Base-by-base conservation (phyloP, 2,113 vertebrate species). In the Chrysochloris asiatica region DNA sequence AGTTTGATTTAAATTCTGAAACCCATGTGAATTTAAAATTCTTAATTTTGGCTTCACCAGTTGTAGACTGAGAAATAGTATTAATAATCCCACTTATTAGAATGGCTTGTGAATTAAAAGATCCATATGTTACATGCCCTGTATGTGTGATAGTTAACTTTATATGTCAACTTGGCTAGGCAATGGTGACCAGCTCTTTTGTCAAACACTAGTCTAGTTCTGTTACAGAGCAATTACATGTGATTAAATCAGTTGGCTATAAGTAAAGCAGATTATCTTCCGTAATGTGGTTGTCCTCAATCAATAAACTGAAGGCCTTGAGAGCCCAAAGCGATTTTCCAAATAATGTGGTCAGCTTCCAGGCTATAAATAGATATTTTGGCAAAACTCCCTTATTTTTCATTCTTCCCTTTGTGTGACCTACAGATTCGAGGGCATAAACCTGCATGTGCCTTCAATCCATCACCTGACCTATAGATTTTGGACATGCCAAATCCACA, bases 71-170 rank as follows among this genome's bases (percentile, higher is more conserved):
- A 88, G 33, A 90, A 93, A 90, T 63, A 79, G 73, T 52, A 75
- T 59, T 43, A 75, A 17, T 43, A 75, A 21, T 36, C 72, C 54
- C 38, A 84, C 6, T 80, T 87, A 12, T 3, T 14, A n/a, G 45
- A 63, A 5, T 65, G 33, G 45, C 56, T 88, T 65, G 8, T 47
- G 84, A 94, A 73, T 86, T 78, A 77, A 94, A 81, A 22, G n/a
- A 88, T n/a, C 4, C 56, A n/a, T 17, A 48, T 43, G 6, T 3
- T 84, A 33, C 3, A 3, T 38, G 43, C 8, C 88, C 45, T n/a
- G 5, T 41, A 4, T 17, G 19, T 69, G 21, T 69, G 19, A 22
- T 38, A 8, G 36, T 36, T 69, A 69, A 69, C 38, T 21, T 36
- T 38, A 9, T 67, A 10, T 69, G 67, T n/a, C 67, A 69, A 22